Conservation (phyloP, 2,888 invertebrate genomes). For the Eustalomyia histrio region DNA sequence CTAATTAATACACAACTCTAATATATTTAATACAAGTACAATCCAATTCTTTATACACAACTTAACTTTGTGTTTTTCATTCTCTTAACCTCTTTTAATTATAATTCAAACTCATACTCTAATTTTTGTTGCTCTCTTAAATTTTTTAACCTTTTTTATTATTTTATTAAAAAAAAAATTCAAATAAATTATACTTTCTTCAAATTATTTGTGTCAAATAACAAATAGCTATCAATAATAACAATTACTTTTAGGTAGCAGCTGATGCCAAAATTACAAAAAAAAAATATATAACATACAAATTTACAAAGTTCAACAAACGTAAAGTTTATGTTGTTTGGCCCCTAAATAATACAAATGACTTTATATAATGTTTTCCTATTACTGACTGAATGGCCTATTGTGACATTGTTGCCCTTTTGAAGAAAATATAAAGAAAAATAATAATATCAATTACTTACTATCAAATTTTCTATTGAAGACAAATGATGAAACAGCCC, state of each 20-base stretch:
- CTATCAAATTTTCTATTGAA: conserved; percentile 45
- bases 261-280: conserved; percentile 48
- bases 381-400: conserved; percentile 32
- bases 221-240: conserved; percentile 51
- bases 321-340: conserved; percentile 34
- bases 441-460: conserved; percentile 65
- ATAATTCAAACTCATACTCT: too few species aligned
- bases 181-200: conserved; percentile 36
- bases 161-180: conserved; percentile 8
- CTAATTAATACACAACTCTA: too few species aligned
- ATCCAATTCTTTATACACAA: too few species aligned
- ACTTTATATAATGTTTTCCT: conserved; percentile 54
- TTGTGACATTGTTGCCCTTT: conserved; percentile 26
- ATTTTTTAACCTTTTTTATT: neutral
- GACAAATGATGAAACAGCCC: conserved; percentile 55
- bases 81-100: too few species aligned
- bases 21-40: too few species aligned
- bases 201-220: neutral
- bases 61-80: too few species aligned
- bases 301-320: conserved; percentile 41
- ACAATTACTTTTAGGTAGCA: conserved; percentile 35
- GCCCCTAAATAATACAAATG: conserved; percentile 53
- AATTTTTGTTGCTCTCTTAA: too few species aligned
- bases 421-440: conserved; percentile 1
- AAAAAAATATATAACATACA: neutral